Conservation (phyloP, 2,113 vertebrate species). For the Rhagologus leucostigma region DNA sequence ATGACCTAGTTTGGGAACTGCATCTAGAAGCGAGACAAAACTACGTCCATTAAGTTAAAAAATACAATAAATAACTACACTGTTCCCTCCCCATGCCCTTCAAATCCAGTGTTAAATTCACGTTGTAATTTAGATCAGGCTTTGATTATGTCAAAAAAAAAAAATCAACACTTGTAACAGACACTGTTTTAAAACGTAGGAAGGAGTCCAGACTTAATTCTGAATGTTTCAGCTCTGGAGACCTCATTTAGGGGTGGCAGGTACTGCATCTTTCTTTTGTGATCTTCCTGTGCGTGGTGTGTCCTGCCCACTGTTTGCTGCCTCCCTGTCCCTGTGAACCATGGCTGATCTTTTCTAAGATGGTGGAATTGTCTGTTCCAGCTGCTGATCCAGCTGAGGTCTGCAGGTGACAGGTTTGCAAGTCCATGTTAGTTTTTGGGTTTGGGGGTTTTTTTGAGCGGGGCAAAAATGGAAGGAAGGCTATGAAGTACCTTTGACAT, state of each 20-base stretch:
- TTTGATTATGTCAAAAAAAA: background rate
- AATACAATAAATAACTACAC: background rate
- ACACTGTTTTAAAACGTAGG: background rate
- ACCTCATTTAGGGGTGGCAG: background rate
- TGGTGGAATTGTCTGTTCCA: background rate
- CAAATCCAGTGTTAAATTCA: background rate
- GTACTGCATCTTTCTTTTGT: background rate
- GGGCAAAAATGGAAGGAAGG: background rate
- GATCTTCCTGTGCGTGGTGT: background rate
- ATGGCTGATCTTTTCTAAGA: background rate
- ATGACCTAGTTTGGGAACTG: background rate
- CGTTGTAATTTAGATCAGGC: background rate
- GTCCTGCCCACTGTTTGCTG: background rate
- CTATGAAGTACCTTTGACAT: background rate
- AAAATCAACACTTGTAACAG: background rate
- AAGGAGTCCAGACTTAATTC: background rate
- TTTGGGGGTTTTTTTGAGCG: background rate
- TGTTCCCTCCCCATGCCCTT: rapidly evolving
- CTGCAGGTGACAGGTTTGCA: background rate
- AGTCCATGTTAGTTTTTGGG: background rate
- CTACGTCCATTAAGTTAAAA: background rate
- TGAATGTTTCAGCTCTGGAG: background rate
- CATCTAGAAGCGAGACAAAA: background rate
- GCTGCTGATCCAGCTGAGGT: background rate
- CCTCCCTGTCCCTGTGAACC: rapidly evolving